These are phyloP conservation scores for Xerus inauris DNA, from an alignment of 2,113 vertebrate genomes.

Conservation along the genomic window DNA sequence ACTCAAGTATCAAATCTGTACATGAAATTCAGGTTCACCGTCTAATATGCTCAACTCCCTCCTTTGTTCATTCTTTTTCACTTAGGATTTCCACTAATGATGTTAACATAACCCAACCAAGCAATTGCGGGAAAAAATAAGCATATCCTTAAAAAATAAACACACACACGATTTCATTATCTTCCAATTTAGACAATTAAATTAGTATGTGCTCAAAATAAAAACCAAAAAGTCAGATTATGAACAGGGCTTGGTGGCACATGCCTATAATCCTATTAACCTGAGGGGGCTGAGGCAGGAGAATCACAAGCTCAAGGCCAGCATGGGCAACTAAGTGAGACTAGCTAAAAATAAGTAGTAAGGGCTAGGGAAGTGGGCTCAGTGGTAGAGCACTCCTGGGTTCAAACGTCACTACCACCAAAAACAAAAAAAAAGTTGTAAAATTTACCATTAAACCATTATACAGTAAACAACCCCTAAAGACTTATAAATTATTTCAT, in stretches of 20 bases:
- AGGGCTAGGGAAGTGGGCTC: neutral
- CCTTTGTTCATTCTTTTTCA: neutral
- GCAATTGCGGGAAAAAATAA: neutral
- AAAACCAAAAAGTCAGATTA: conserved; percentile 14
- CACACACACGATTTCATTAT: neutral
- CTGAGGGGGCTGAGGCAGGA: neutral
- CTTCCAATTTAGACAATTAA: conserved; percentile 31
- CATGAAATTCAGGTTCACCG: conserved; percentile 11
- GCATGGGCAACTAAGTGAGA: no score
- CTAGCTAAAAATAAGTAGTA: neutral
- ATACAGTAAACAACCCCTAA: neutral
- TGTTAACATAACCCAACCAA: conserved; percentile 1
- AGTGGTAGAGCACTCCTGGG: neutral
- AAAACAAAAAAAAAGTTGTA: neutral
- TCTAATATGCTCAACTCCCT: neutral
- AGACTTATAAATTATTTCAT: neutral
- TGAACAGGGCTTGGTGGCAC: neutral
- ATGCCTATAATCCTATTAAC: neutral
- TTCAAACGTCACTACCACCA: neutral
- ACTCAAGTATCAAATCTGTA: conserved; percentile 21
- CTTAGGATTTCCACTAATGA: conserved; percentile 43
- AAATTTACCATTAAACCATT: neutral
- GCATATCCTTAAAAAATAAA: neutral
- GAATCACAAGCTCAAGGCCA: neutral
- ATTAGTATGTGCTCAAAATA: neutral